Evolutionary conservation across 2,888 invertebrate species (phyloP), one percentile per base, ranked within the genome.

Genomic region (Lucinisca nassula): DNA sequence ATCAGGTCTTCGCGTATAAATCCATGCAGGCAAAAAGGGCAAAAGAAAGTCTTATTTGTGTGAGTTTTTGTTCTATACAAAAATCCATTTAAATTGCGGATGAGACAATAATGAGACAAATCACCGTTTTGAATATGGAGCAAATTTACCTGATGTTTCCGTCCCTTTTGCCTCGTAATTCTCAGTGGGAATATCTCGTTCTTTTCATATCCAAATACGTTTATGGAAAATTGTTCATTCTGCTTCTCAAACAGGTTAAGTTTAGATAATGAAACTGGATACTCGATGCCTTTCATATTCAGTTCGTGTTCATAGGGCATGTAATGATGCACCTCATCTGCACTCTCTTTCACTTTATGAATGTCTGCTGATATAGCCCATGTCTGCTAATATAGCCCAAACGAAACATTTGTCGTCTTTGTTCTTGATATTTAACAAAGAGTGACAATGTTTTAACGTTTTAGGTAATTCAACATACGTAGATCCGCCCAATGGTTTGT

Each of bases 141-240:
- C 79, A 90, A 82, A 80, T 90, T 83, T n/a, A 90, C 67, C 38
- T 88, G 90, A 51, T 90, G 85, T 12, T 70, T 45, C 3, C 78
- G 45, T 17, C 49, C 35, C 32, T 45, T 51, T 14, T 75, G 24
- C n/a, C 78, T 70, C 0, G 85, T 84, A 24, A 88, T 88, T 78
- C 51, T 80, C 24, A 88, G 40, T 27, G 85, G 90, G 27, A 81
- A 58, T 10, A 87, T 87, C 12, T 83, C 75, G n/a, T 82, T 74
- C n/a, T 76, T 82, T 72, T 90, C 90, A 74, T 40, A 76, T n/a
- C n/a, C n/a, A n/a, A n/a, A n/a, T n/a, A 17, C 76, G 70, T 0
- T 85, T 51, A 12, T n/a, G n/a, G 86, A 88, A 37, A 88, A 86
- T 37, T 79, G 67, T n/a, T 12, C 30, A 80, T 87, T 88, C 76